Evolutionary conservation across 2,888 invertebrate genomes (phyloP).

Genomic region (Dryocosmus kuriphilus): DNA sequence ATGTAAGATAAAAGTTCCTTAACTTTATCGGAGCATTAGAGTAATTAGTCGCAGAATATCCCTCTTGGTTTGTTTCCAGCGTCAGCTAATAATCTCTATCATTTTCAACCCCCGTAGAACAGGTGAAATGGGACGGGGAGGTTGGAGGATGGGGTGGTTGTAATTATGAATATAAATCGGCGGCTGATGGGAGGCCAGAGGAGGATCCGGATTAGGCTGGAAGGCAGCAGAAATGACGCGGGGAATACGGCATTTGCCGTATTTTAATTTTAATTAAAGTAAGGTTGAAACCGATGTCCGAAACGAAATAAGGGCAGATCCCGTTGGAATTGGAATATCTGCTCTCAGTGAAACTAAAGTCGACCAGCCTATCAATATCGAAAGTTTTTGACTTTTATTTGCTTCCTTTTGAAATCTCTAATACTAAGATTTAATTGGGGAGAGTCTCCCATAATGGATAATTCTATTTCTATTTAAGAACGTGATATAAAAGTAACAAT

Average conservation of each 20-base stretch:
- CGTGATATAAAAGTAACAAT: too few relatives aligned
- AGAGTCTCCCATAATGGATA: background rate
- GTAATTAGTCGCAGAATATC: slow-evolving; percentile 47
- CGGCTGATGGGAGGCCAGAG: slow-evolving; percentile 61
- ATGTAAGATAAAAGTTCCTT: background rate
- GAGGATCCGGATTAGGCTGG: slow-evolving; percentile 52
- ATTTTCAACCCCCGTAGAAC: slow-evolving; percentile 59
- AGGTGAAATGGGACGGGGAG: slow-evolving; percentile 61
- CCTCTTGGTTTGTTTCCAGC: slow-evolving; percentile 64
- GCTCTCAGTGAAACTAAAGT: background rate
- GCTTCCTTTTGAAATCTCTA: background rate
- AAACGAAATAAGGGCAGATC: slow-evolving; percentile 48
- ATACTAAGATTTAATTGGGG: background rate
- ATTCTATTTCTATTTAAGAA: background rate
- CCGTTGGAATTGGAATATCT: slow-evolving; percentile 35
- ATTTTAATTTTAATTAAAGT: slow-evolving; percentile 77
- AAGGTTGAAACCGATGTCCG: slow-evolving; percentile 60
- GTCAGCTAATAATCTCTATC: slow-evolving; percentile 68
- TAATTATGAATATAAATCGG: slow-evolving; percentile 76
- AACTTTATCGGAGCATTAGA: slow-evolving; percentile 31
- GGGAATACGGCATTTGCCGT: slow-evolving; percentile 70
- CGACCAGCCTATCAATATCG: slow-evolving; percentile 15
- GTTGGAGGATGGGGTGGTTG: slow-evolving; percentile 55
- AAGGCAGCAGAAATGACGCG: slow-evolving; percentile 63
- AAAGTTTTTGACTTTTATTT: background rate